A percentile compares a stretch with the other conserved stretches of the same genome.
phyloP scores from a whole-genome alignment of 2,888 invertebrate species.

The Lasiommata megera region DNA sequence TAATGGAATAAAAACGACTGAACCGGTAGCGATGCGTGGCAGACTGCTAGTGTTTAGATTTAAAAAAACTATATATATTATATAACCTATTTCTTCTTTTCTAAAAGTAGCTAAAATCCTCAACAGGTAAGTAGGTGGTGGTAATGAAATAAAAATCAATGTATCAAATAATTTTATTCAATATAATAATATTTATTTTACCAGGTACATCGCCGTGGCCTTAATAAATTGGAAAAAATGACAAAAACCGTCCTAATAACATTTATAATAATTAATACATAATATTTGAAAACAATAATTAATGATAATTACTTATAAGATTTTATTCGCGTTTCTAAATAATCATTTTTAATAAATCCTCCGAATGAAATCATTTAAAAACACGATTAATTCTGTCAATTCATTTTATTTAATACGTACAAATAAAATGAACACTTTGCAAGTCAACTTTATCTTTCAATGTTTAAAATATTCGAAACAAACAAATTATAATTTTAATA shows the following conservation, averaged over 20 bases:
- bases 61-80: too few species aligned
- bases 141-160: not conserved
- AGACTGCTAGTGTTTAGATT: too few species aligned
- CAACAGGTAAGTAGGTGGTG: too few species aligned
- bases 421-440: not conserved
- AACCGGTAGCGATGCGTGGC: too few species aligned
- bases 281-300: too few species aligned
- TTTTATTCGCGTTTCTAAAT: too few species aligned
- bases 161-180: constrained; percentile 2
- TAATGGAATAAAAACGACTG: too few species aligned
- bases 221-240: constrained; percentile 4
- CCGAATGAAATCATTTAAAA: not conserved
- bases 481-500: not conserved
- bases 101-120: too few species aligned
- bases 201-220: constrained; percentile 11
- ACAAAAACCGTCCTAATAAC: not conserved
- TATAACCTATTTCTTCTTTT: too few species aligned
- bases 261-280: not conserved
- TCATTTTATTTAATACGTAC: not conserved
- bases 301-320: too few species aligned
- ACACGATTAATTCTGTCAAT: not conserved
- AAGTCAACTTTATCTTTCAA: not conserved
- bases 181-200: constrained; percentile 6
- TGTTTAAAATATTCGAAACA: not conserved
- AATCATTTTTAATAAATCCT: too few species aligned